Conservation (phyloP, 2,113 vertebrate species). For the Chelonoidis abingdonii region DNA sequence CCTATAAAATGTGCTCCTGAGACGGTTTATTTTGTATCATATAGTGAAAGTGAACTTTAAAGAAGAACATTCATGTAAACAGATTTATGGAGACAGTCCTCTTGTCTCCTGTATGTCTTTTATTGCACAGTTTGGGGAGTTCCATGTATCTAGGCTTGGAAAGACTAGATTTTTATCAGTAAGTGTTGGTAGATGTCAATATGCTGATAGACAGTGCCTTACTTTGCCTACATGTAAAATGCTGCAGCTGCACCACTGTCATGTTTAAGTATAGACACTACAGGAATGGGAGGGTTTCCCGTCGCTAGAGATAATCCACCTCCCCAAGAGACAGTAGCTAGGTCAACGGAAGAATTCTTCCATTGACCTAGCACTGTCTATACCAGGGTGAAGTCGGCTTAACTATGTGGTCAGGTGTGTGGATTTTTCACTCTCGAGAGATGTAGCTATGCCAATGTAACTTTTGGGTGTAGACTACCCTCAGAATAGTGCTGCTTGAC, state of each 20-base stretch:
- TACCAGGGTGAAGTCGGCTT: background rate
- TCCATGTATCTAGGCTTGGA: background rate
- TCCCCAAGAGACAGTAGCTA: background rate
- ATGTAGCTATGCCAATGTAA: background rate
- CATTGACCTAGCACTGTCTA: background rate
- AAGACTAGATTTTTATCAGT: background rate
- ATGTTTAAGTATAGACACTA: background rate
- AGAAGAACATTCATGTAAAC: constrained; percentile 7
- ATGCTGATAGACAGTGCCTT: background rate
- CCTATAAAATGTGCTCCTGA: background rate
- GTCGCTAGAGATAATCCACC: background rate
- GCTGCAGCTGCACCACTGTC: background rate
- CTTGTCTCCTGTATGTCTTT: background rate
- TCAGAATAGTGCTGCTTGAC: background rate
- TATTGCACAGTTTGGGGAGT: background rate
- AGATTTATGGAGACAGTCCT: constrained; percentile 43
- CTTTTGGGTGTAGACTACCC: background rate
- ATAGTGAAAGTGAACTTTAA: constrained; percentile 27
- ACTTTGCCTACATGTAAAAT: background rate
- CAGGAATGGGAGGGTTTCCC: background rate
- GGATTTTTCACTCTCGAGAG: background rate
- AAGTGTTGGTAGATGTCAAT: background rate
- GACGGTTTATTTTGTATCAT: background rate
- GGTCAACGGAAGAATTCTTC: background rate
- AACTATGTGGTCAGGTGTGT: background rate